Evolutionary conservation across 2,888 invertebrate species (phyloP), one percentile per base, ranked within the genome.

Genomic region (Thera britannica): DNA sequence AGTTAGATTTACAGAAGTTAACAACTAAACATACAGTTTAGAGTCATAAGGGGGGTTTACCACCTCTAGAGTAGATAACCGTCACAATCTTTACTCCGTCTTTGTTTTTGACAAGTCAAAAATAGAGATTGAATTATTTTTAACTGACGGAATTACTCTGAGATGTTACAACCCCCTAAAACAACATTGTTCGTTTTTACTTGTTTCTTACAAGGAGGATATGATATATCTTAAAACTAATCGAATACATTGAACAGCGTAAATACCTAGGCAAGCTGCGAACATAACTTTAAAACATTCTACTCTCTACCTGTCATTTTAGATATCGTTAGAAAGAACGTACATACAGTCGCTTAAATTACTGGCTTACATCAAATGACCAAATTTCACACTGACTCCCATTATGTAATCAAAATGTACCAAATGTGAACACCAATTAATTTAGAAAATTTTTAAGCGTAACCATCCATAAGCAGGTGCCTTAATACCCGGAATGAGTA

Each of bases 181-280:
- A 38, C 36, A 59, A 58, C n/a, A 7, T 12, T 38, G 5, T 61
- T n/a, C 44, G 12, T 55, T n/a, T n/a, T 51, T 23, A 9, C 41
- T 52, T 44, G 51, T 3, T 60, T 2, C 46, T 34, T 34, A 35
- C 35, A 61, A 61, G 6, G 58, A 62, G 36, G 38, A 65, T 54
- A 44, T 35, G 54, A 59, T 41, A 56, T 12, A 58, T 44, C 52
- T 62, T 65, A 62, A 63, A 60, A 2, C 66, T 66, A 70, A 58
- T 66, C 61, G 72, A 71, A 64, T 71, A 68, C 66, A 72, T 65
- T 61, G 51, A 69, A 71, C 60, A 72, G 70, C 74, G 46, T 70
- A 68, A 67, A 72, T 68, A 70, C 70, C 70, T 73, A 75, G 67
- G 72, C 72, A 72, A 74, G 72, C 72, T 69, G 70, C 55, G 58